Evolutionary conservation across 2,888 invertebrate species (phyloP).

Genomic region (Poecilus cupreus): DNA sequence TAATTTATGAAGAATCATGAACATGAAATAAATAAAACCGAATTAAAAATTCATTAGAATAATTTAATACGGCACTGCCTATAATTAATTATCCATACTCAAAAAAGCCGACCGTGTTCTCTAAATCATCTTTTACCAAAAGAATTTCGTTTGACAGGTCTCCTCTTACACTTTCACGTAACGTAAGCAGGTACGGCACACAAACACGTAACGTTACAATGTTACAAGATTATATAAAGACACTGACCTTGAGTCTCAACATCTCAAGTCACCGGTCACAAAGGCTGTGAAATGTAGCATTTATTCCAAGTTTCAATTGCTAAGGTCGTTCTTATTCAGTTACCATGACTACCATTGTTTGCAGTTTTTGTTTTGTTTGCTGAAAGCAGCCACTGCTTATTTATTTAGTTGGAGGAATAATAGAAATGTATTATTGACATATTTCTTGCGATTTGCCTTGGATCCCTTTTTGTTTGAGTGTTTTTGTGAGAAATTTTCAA

Average conservation of each 20-base stretch:
- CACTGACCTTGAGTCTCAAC: conserved; percentile 23
- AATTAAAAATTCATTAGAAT: neutral
- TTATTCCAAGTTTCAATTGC: neutral
- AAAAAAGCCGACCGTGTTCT: neutral
- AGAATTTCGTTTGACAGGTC: conserved; percentile 18
- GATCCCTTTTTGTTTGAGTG: neutral
- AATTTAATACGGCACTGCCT: neutral
- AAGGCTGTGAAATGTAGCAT: conserved; percentile 15
- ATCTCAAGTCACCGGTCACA: neutral
- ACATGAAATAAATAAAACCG: neutral
- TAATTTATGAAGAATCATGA: too few relatives aligned
- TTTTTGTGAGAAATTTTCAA: neutral
- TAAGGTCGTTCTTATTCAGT: conserved; percentile 20
- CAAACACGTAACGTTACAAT: neutral
- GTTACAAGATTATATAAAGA: conserved; percentile 17
- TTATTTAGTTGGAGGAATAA: conserved; percentile 10
- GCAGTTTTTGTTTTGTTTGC: conserved; percentile 19
- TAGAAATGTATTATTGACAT: neutral
- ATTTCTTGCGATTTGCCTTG: neutral
- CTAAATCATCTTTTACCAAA: neutral
- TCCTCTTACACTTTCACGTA: conserved; percentile 17
- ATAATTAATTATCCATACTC: neutral
- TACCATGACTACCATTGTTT: conserved; percentile 31
- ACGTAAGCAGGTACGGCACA: conserved; percentile 17
- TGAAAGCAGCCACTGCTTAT: neutral